Percentiles rank a stretch among this genome's conserved stretches.
Evolutionary conservation across 2,113 vertebrate genomes (phyloP).

Genomic region (Puffinus mauretanicus): DNA sequence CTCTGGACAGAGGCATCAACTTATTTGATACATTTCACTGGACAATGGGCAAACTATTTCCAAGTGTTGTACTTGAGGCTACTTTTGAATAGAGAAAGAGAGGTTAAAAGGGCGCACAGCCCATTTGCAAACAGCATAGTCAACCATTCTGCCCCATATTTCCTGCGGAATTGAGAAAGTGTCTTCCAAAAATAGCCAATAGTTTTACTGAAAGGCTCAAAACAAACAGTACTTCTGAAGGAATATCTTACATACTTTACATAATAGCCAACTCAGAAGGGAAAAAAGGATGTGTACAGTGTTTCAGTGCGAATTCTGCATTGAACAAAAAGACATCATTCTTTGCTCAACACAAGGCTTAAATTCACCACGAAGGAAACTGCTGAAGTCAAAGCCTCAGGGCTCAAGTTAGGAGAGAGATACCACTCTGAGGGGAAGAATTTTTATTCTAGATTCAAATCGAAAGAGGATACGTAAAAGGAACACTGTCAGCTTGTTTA

Average conservation of each 20-base stretch:
- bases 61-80: neutral
- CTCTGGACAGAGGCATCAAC: neutral
- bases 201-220: constrained; percentile 30
- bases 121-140: neutral
- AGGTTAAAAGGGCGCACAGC: neutral
- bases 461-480: neutral
- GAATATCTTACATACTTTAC: constrained; percentile 43
- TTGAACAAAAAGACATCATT: constrained; percentile 43
- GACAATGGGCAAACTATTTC: neutral
- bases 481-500: neutral
- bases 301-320: constrained; percentile 1
- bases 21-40: neutral
- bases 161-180: neutral
- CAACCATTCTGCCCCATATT: neutral
- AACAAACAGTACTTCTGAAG: constrained; percentile 33
- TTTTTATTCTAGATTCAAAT: neutral
- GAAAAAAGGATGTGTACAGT: neutral
- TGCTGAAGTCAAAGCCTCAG: constrained; percentile 2
- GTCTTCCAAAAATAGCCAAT: constrained; percentile 18
- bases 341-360: constrained; percentile 55
- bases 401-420: neutral
- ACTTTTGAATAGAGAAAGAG: neutral
- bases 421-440: neutral
- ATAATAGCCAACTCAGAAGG: constrained; percentile 35
- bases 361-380: constrained; percentile 47